Base-by-base conservation (phyloP, 2,113 vertebrate species). In the Heptranchias perlo region DNA sequence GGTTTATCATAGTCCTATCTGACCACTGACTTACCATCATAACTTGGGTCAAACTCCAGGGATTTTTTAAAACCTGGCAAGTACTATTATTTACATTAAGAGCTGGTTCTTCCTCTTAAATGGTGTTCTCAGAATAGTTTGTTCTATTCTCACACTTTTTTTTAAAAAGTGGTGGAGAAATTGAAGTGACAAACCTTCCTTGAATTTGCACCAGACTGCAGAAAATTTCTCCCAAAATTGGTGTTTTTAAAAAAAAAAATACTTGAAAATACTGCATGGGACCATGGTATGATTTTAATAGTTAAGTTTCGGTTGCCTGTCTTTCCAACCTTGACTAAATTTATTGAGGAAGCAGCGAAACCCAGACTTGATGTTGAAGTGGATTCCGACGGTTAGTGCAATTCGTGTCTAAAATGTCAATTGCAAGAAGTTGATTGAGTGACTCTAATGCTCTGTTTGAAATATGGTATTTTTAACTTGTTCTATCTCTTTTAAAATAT, bases 401-500 rank as follows among this genome's bases (percentile, higher is more conserved):
- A 21, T 67, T 95, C 8, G 28, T 91, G 28, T 95, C 5, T 69
- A 69, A 95, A 82, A 52, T 49, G 23, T 49, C 25, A 69, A 52
- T 95, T 95, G 44, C 44, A 52, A 52, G 64, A 69, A 35, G 65
- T 69, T 95, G 87, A 52, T 91, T 58, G 92, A 64, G 52, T 91
- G 58, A 93, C 31, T 61, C 31, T 61, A 89, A n/a, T 58, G 13
- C 23, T 94, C 93, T 94, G 21, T 67, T 67, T 94, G 93, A 94
- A 94, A 94, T 49, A 62, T 52, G 47, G 94, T 6, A 69, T 69
- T 95, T 65, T 44, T 94, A 94, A 94, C 93, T 47, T 67, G 93
- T 11, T 47, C 10, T 35, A 95, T 95, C 65, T 28, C 23, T 73
- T 95, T 93, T 93, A 39, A 93, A 93, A 64, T 39, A 39, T 93